Evolutionary conservation across 2,113 vertebrate genomes (phyloP).

Genomic region (Plecotus auritus): DNA sequence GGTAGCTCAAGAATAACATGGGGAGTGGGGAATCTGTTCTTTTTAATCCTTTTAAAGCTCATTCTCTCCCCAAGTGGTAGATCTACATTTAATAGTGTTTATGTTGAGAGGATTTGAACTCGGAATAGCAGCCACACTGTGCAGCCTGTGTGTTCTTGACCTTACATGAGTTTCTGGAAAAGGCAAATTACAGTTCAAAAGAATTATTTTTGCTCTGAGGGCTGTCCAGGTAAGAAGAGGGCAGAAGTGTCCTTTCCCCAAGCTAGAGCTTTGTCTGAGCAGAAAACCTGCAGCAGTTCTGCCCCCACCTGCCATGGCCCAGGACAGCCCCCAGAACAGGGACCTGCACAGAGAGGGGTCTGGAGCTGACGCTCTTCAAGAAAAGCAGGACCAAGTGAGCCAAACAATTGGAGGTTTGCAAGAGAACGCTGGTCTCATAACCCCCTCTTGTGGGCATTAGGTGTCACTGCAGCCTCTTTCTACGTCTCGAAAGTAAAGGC

Average conservation of each 20-base stretch:
- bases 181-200: background rate
- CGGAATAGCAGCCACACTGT: background rate
- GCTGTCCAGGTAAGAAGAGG: background rate
- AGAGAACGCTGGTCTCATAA: background rate
- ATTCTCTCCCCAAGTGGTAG: background rate
- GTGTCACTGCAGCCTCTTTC: background rate
- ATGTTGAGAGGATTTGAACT: background rate
- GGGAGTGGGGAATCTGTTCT: background rate
- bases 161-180: background rate
- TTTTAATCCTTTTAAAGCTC: background rate
- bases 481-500: background rate
- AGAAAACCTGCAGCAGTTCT: background rate
- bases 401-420: background rate
- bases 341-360: background rate
- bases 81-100: background rate
- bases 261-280: background rate
- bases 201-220: background rate
- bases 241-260: background rate
- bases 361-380: background rate
- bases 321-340: background rate
- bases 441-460: conserved; percentile 33
- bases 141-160: background rate
- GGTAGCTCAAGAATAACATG: background rate
- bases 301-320: too few species aligned
- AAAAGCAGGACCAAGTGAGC: background rate